Percentiles rank a stretch among this genome's conserved stretches.
phyloP scores from a whole-genome alignment of 2,888 invertebrate genomes.

The Tuta absoluta region DNA sequence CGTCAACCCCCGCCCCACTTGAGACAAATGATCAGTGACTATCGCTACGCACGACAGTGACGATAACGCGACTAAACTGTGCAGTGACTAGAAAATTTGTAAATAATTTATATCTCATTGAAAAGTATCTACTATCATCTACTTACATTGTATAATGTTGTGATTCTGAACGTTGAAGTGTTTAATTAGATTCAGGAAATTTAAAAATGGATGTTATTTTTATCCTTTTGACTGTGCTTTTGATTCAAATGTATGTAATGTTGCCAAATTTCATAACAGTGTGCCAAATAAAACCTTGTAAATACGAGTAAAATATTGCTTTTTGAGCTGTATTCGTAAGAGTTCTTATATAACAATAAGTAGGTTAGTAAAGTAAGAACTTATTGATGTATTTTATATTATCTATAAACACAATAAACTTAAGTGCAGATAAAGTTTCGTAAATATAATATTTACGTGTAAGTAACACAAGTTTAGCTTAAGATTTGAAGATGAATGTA shows the following conservation, averaged over 20 bases:
- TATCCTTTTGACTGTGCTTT: not conserved
- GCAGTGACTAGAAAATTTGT: constrained; percentile 34
- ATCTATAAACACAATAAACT: constrained; percentile 8
- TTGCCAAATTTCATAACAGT: constrained; percentile 17
- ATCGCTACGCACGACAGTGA: constrained; percentile 2
- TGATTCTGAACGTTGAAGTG: constrained; percentile 25
- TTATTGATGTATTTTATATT: constrained; percentile 26
- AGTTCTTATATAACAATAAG: not conserved
- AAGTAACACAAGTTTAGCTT: constrained; percentile 6
- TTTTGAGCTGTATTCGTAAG: not conserved
- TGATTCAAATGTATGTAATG: constrained; percentile 3
- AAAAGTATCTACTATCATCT: too few relatives aligned
- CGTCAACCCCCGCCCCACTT: not conserved
- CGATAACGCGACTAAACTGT: not conserved
- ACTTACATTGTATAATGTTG: constrained; percentile 23
- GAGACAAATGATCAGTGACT: constrained; percentile 11
- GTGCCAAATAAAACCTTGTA: constrained; percentile 25
- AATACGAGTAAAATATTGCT: constrained; percentile 8
- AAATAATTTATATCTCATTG: constrained; percentile 49
- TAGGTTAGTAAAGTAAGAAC: constrained; percentile 12
- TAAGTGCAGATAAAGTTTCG: constrained; percentile 8
- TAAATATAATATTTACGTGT: not conserved
- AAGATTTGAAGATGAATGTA: constrained; percentile 19
- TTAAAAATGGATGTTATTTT: not conserved
- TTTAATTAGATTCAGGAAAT: constrained; percentile 13